Evolutionary conservation across 2,797 vertebrate genomes (phyloP), one percentile per base, ranked within the genome.

Genomic region (Clarias laeviceps): DNA sequence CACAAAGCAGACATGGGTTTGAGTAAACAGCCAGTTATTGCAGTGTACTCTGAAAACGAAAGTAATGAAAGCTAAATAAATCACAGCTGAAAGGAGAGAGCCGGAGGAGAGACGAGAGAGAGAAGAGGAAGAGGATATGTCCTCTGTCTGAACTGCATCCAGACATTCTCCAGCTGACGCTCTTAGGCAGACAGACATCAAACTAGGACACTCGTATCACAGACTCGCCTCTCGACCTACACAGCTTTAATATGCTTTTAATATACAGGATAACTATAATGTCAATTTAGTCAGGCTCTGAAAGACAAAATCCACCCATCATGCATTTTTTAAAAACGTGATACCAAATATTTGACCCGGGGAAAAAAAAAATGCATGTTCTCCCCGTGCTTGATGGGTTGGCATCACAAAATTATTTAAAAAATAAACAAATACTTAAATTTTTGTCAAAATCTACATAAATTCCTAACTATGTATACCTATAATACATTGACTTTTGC

Each of bases 91-190:
- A 77, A 4, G 59, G 20, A 22, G 34, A 32, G 40, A 4, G 34
- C 56, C 57, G 32, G 61, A 22, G 61, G 40, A 80, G 70, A 77
- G 40, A 50, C 12, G 12, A 50, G 45, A 54, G 68, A 74, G 50
- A 27, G n/a, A 80, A 14, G 24, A 70, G n/a, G 72, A 82, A 65
- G 14, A n/a, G 27, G 24, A 79, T 37, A 65, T 34, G 80, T 81
- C 80, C 83, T 88, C 80, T 17, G 70, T 37, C 57, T 87, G 87
- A 89, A 87, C 87, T 50, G 17, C 4, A 73, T 32, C 29, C 29
- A 62, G 20, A 57, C 17, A 2, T 24, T 74, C 76, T 32, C 61
- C 8, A 14, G 77, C 24, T 34, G 54, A 64, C 56, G 62, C 62
- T 29, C 57, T 79, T 0, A 72, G 57, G 59, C 65, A 72, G n/a